Base-by-base conservation (phyloP, 2,113 vertebrate genomes). In the Chlorocebus sabaeus region DNA sequence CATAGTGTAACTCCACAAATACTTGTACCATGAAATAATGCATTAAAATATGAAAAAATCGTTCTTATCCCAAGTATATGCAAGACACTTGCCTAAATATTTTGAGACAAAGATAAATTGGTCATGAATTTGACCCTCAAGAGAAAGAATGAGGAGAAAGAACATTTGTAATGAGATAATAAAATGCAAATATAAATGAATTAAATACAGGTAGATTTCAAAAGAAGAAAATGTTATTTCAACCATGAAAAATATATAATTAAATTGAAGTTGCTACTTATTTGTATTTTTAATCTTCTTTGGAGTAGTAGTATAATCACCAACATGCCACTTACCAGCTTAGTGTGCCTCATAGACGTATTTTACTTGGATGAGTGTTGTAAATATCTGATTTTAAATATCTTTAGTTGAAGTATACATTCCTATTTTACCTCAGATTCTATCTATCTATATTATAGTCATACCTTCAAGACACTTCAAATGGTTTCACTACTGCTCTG, bases 321-420 rank as follows among this genome's bases (percentile, higher is more conserved):
- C 38, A 27, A 78, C 30, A 38, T 50, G 23, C 16, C 23, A 43
- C 23, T 55, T n/a, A 43, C 17, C 18, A 59, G 23, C 8, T 59
- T 68, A 67, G n/a, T 16, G 73, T 43, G 32, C 4, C 38, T 1
- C 7, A 20, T 0, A 22, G 1, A 2, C 25, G 9, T 7, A 57
- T 55, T 89, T 81, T 89, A 55, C 30, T 32, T 80, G 40, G 32
- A 5, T 57, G 18, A 67, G 32, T n/a, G 43, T 81, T 87, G 40
- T 76, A 86, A 45, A 88, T 68, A 52, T 13, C 18, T 27, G 57
- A 22, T 67, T 75, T 43, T 57, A 68, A 89, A 6, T 35, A 0
- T 84, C 78, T 85, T 25, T 27, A 43, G 2, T 8, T 30, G 50
- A 81, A n/a, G 12, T 10, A 10, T 32, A 32, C 16, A 68, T 80